phyloP scores from a whole-genome alignment of 2,797 vertebrate species.

The Fringilla coelebs region DNA sequence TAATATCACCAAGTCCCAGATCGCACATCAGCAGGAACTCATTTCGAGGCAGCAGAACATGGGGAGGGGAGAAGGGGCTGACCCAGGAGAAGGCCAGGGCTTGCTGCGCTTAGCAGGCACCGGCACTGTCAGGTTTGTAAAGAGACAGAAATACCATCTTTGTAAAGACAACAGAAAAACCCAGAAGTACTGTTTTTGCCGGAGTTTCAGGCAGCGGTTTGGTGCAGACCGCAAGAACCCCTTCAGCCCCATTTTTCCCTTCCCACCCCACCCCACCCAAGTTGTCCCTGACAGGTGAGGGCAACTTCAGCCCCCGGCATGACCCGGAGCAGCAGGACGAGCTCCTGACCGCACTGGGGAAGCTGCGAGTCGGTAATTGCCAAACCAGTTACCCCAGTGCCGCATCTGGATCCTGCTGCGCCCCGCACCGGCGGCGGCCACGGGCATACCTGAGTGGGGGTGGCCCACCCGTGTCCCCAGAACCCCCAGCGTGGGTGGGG shows the following conservation, averaged over 20 bases:
- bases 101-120: neutral
- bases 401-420: neutral
- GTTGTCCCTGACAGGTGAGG: neutral
- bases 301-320: neutral
- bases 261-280: neutral
- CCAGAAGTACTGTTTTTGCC: neutral
- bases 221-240: neutral
- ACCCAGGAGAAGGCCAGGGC: neutral
- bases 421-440: neutral
- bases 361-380: neutral
- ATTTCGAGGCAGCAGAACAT: neutral
- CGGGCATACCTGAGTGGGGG: neutral
- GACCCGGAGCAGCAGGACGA: neutral
- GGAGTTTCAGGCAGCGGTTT: neutral
- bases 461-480: neutral
- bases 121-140: neutral
- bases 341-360: neutral
- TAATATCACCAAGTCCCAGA: neutral
- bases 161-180: neutral
- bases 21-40: neutral
- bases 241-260: neutral
- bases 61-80: neutral
- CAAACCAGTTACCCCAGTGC: conserved; percentile 35
- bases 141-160: neutral
- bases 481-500: neutral